Base-by-base conservation (phyloP, 2,113 vertebrate species). In the Spilogale gracilis region DNA sequence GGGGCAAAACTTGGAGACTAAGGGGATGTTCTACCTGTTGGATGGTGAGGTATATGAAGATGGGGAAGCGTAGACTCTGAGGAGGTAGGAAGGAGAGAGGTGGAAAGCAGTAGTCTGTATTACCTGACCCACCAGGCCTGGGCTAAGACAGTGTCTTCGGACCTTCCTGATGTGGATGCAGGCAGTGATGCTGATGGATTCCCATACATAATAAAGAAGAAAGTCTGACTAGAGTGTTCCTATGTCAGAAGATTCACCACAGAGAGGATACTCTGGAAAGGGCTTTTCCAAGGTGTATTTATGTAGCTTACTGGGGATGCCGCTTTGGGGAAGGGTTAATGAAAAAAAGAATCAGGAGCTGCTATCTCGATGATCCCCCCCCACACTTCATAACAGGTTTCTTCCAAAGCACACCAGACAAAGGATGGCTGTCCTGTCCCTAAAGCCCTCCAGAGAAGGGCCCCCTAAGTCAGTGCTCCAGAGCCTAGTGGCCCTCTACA, bases 351-450 rank as follows among this genome's bases (percentile, higher is more conserved):
- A 87, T 89, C 32, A 81, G 78, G 81, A 92, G 71, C 83, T 89
- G 50, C 90, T 97, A 18, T 83, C 63, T 96, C 0, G 17, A 76
- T 94, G 95, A 92, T 61, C 30, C 50, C 71, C 21, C 20, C 50
- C 76, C 67, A 50, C 43, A 43, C 90, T 89, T 97, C 45, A 92
- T 38, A 76, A 76, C 87, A 69, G 83, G 58, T 92, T 85, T 92
- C 84, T 92, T 97, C 80, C 80, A 92, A 96, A 96, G 87, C 80
- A 73, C 32, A 90, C 18, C 78, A 95, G 95, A 86, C 87, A 92
- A 69, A 30, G 74, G n/a, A 9, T 92, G 97, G 13, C 56, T 87
- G 58, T 38, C 61, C 50, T 81, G 83, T 87, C 79, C 87, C 74
- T 89, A 80, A 92, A 92, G 58, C 61, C 56, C 54, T 90, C 63